A percentile compares a stretch with the other conserved stretches of the same genome.
phyloP scores from a whole-genome alignment of 2,113 vertebrate genomes.

The Garra rufa region DNA sequence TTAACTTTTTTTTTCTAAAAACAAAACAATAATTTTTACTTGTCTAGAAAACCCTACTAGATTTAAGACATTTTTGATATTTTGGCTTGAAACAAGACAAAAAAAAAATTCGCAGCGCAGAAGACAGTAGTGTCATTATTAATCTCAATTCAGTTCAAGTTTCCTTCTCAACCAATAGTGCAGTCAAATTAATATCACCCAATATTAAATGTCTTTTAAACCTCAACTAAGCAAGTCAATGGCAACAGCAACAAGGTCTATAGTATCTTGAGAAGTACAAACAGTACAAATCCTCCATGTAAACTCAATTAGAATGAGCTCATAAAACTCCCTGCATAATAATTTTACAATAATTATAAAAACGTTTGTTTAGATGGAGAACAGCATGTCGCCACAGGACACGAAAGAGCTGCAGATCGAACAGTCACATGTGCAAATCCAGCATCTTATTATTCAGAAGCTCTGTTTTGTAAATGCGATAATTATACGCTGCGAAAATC shows the following conservation, averaged over 20 bases:
- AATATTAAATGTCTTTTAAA: background rate
- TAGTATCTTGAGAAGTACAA: background rate
- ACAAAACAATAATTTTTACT: too few species aligned
- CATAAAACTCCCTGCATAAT: background rate
- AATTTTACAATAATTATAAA: background rate
- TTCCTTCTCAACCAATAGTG: background rate
- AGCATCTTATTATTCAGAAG: constrained; percentile 73
- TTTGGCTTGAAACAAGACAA: too few species aligned
- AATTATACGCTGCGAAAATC: constrained; percentile 77
- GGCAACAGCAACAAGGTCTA: background rate
- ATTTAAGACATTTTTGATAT: too few species aligned
- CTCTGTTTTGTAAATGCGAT: constrained; percentile 81
- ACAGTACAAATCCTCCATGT: background rate
- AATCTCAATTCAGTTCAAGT: background rate
- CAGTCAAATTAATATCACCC: background rate
- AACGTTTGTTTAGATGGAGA: background rate
- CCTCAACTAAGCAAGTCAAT: background rate
- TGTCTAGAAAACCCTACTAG: too few species aligned
- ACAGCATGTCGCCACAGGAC: background rate
- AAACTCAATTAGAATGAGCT: background rate
- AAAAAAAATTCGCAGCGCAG: too few species aligned
- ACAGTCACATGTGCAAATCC: constrained; percentile 58
- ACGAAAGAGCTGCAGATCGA: constrained; percentile 32
- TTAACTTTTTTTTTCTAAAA: too few species aligned
- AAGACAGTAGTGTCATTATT: background rate